Percentiles rank a stretch among this genome's conserved stretches.
Conservation (phyloP, 2,113 vertebrate genomes). For the Columbina picui region DNA sequence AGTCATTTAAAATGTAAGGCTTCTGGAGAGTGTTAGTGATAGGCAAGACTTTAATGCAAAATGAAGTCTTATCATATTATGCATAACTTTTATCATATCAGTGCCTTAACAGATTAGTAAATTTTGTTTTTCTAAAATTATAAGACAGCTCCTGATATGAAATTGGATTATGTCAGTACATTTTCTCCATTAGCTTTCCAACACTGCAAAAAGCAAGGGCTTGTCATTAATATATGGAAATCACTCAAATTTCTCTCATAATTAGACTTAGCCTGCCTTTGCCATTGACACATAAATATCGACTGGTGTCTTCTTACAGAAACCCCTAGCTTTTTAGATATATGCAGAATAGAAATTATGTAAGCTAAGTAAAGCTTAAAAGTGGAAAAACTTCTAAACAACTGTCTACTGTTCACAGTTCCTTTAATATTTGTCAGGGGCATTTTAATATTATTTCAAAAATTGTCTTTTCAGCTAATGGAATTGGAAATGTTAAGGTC, state of each 20-base stretch:
- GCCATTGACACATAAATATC: background rate
- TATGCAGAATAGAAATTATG: background rate
- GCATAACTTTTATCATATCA: slow-evolving; percentile 33
- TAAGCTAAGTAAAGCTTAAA: background rate
- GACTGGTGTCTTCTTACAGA: background rate
- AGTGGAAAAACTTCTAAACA: background rate
- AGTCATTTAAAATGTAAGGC: slow-evolving; percentile 8
- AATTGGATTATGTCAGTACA: slow-evolving; percentile 31
- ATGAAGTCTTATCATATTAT: slow-evolving; percentile 35
- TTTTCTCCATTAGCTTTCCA: slow-evolving; percentile 17
- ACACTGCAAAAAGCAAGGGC: background rate
- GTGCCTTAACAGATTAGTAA: slow-evolving; percentile 29
- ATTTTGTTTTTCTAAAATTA: slow-evolving; percentile 17
- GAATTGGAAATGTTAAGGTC: background rate
- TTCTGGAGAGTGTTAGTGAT: background rate
- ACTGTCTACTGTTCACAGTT: background rate
- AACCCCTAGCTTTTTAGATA: background rate
- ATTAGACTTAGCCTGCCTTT: slow-evolving; percentile 14
- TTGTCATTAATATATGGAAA: slow-evolving; percentile 9
- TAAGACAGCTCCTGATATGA: background rate
- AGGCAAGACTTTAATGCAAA: background rate
- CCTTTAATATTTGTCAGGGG: background rate
- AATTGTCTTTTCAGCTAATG: background rate
- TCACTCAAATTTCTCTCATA: background rate
- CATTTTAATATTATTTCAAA: background rate